Conservation (phyloP, 1,140 invertebrate genomes). For the Ips nitidus region DNA sequence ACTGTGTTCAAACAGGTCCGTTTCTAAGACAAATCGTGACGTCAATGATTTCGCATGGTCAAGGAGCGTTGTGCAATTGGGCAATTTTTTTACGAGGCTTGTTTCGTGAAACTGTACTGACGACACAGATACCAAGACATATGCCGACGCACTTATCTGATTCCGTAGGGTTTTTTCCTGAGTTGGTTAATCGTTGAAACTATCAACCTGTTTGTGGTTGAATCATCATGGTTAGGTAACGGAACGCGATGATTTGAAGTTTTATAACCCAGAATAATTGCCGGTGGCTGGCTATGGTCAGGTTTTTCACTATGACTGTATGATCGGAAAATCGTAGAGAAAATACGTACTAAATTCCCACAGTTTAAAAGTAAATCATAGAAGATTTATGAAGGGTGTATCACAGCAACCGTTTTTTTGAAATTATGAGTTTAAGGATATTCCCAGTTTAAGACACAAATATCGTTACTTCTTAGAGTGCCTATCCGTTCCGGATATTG, state of each 20-base stretch:
- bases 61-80: constrained; percentile 11
- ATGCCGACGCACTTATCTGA: background rate
- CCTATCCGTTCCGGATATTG: too few relatives aligned
- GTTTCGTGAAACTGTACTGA: constrained; percentile 1
- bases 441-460: too few relatives aligned
- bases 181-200: background rate
- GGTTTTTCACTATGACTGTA: too few relatives aligned
- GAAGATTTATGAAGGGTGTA: too few relatives aligned
- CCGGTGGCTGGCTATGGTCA: too few relatives aligned
- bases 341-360: too few relatives aligned
- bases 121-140: background rate
- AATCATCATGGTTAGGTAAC: background rate
- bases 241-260: background rate
- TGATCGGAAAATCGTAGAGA: too few relatives aligned
- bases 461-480: too few relatives aligned
- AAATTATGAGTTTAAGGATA: too few relatives aligned
- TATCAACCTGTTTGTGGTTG: background rate
- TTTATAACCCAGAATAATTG: background rate
- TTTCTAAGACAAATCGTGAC: constrained; percentile 17
- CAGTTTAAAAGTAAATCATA: too few relatives aligned
- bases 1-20: constrained; percentile 1
- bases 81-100: constrained; percentile 9
- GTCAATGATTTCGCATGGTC: constrained; percentile 21
- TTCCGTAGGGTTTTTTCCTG: constrained; percentile 2
- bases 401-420: too few relatives aligned